Evolutionary conservation across 2,797 vertebrate species (phyloP), one percentile per base, ranked within the genome.

Genomic region (Crocodylus rhombifer): DNA sequence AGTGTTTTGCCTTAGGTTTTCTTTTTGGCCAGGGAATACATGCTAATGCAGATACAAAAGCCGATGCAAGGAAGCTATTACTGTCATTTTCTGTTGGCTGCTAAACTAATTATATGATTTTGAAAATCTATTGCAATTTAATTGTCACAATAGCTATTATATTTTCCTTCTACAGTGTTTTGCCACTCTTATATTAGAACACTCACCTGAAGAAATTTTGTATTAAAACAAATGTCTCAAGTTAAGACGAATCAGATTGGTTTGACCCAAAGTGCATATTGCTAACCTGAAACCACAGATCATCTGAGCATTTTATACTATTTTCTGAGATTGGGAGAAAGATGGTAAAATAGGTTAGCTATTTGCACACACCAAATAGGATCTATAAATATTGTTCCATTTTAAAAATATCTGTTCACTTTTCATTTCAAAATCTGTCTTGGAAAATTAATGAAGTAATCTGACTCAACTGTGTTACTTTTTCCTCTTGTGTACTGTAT

Each of bases 261-360:
- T 84, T 95, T 93, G 23, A 74, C 71, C 25, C 26, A n/a, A 78
- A 94, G 11, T 71, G 71, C 3, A 11, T 82, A 60, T 64, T 90
- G 57, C 17, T 61, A 87, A 56, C 42, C 77, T 8, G 85, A 83
- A 91, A 62, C 3, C n/a, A 26, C 6, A 86, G 64, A 82, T 64
- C 3, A 12, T 28, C 14, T 77, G 13, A 82, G 7, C 4, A 86
- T 65, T 80, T 7, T 8, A 87, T 5, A 28, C 1, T 20, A 2
- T 81, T 56, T 90, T 87, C 23, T 36, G 69, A 83, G 21, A 62
- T 77, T 15, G 76, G 18, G 33, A 95, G 51, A 51, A 13, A 51
- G 85, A 65, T 11, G 16, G 25, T 25, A 81, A 84, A 80, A 81
- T 90, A 58, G 15, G 0, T 60, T 51, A n/a, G 7, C 1, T 74